Evolutionary conservation across 2,797 vertebrate genomes (phyloP).

Genomic region (Myripristis murdjan): DNA sequence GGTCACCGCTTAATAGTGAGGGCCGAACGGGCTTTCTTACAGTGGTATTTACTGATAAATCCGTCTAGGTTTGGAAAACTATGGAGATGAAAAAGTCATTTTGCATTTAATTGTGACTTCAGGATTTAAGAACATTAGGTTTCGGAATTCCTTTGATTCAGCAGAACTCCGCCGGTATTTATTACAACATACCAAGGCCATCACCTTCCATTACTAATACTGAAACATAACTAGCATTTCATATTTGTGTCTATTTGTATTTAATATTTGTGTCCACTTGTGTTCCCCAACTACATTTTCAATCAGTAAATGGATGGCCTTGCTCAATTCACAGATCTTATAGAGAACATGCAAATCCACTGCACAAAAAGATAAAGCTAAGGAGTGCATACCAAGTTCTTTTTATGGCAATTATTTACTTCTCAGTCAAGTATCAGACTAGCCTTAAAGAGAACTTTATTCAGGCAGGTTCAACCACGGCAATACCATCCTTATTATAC

Average conservation of each 20-base stretch:
- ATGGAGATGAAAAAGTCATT: too few relatives aligned
- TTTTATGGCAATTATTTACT: conserved; percentile 12
- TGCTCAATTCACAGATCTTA: conserved; percentile 9
- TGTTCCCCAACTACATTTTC: neutral
- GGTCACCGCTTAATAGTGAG: too few relatives aligned
- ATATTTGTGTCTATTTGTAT: conserved; percentile 18
- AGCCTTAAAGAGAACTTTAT: neutral
- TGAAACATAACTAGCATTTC: neutral
- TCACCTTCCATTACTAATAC: conserved; percentile 5
- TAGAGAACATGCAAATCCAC: conserved; percentile 3
- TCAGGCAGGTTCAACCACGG: neutral
- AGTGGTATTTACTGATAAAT: too few relatives aligned
- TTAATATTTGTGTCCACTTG: too few relatives aligned
- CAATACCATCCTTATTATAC: neutral
- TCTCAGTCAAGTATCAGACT: neutral
- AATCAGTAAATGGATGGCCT: conserved; percentile 16
- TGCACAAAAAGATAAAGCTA: neutral
- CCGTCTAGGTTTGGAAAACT: too few relatives aligned
- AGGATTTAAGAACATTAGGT: too few relatives aligned
- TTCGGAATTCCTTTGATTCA: too few relatives aligned
- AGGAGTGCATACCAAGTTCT: neutral
- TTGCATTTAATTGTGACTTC: too few relatives aligned
- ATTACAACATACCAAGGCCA: too few relatives aligned
- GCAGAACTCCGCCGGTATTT: too few relatives aligned
- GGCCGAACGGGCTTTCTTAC: too few relatives aligned